phyloP scores from a whole-genome alignment of 2,888 invertebrate species.

The Drosophila melanocephala region DNA sequence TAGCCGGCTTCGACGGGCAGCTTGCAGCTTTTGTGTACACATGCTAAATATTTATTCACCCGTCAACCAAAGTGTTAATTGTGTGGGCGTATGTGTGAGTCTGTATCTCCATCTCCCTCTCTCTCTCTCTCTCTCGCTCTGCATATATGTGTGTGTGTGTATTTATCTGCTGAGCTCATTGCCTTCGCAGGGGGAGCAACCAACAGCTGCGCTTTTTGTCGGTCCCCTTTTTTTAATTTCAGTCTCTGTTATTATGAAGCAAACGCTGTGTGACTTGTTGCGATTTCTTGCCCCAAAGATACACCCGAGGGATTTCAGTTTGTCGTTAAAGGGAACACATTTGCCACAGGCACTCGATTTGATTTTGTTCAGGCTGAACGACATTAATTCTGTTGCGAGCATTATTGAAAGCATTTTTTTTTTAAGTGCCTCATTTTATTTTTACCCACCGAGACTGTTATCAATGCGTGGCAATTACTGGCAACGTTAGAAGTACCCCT shows the following conservation, averaged over 20 bases:
- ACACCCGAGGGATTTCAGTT: neutral
- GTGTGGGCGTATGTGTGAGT: constrained; percentile 53
- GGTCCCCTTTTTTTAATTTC: constrained; percentile 1
- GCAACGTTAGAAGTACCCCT: too few relatives aligned
- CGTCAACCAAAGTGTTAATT: constrained; percentile 75
- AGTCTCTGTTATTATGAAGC: constrained; percentile 1
- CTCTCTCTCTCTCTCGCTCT: neutral
- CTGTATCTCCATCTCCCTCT: constrained; percentile 1
- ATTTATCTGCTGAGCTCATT: constrained; percentile 70
- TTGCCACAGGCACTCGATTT: constrained; percentile 1
- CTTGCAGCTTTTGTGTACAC: constrained; percentile 38
- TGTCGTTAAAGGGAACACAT: neutral
- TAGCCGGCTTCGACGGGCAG: constrained; percentile 42
- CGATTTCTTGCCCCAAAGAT: constrained; percentile 1
- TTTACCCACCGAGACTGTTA: constrained; percentile 17
- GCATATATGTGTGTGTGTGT: constrained; percentile 29
- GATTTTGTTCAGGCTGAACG: neutral
- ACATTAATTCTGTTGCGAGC: neutral
- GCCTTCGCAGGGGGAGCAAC: constrained; percentile 50
- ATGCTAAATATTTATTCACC: constrained; percentile 73
- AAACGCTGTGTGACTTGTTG: constrained; percentile 3
- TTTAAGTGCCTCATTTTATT: neutral
- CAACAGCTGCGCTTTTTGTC: constrained; percentile 44
- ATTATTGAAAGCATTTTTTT: constrained; percentile 4
- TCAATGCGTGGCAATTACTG: constrained; percentile 38